phyloP scores from a whole-genome alignment of 2,797 vertebrate genomes.

The Threskiornis aethiopicus region DNA sequence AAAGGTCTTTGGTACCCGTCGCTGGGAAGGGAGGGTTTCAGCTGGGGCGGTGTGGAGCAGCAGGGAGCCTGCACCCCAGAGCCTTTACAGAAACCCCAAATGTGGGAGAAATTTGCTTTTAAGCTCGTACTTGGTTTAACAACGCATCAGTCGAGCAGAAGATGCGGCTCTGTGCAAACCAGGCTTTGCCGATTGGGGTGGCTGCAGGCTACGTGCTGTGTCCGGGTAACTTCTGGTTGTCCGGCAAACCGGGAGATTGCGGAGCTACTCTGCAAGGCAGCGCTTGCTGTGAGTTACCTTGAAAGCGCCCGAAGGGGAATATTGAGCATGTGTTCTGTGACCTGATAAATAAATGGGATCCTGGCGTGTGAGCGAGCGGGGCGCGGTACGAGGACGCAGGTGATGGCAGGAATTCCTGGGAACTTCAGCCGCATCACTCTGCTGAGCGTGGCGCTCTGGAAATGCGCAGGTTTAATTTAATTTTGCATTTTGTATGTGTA shows the following conservation, averaged over 20 bases:
- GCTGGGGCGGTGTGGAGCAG: neutral
- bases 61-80: neutral
- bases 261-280: neutral
- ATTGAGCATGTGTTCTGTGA: fast-evolving
- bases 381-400: neutral
- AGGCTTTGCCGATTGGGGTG: fast-evolving
- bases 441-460: neutral
- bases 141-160: fast-evolving
- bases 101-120: neutral
- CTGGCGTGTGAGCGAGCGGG: neutral
- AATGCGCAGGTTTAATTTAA: neutral
- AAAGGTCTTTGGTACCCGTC: neutral
- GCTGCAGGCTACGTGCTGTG: fast-evolving
- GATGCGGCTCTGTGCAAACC: neutral
- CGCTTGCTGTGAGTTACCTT: neutral
- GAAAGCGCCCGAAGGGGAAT: neutral
- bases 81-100: neutral
- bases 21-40: neutral
- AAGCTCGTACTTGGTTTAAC: neutral
- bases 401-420: neutral
- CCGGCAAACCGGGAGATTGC: fast-evolving
- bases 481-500: neutral
- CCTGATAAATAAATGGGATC: neutral
- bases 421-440: neutral
- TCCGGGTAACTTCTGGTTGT: neutral